A percentile compares a stretch with the other conserved stretches of the same genome.
phyloP scores from a whole-genome alignment of 2,888 invertebrate species.

The Selenia dentaria region DNA sequence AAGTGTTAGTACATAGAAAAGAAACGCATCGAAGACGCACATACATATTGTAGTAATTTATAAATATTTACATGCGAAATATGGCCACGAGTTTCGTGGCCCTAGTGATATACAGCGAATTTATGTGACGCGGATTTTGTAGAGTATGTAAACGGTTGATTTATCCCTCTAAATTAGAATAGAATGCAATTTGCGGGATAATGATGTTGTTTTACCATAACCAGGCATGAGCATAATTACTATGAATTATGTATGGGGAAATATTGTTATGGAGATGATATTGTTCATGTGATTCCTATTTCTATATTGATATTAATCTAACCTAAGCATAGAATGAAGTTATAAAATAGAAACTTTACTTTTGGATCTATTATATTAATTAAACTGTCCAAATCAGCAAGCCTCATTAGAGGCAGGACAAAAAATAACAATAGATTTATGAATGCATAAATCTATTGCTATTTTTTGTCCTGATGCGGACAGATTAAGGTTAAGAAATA shows the following conservation, averaged over 20 bases:
- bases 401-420: too few relatives aligned
- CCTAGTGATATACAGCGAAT: conserved; percentile 26
- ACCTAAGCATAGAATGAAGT: too few relatives aligned
- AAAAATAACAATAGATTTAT: too few relatives aligned
- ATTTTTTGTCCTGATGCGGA: too few relatives aligned
- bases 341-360: too few relatives aligned
- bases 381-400: too few relatives aligned
- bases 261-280: conserved; percentile 1
- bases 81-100: conserved; percentile 18
- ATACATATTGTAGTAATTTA: too few relatives aligned
- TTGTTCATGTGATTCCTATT: conserved; percentile 3
- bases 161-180: conserved; percentile 30
- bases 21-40: too few relatives aligned
- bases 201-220: conserved; percentile 21
- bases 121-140: conserved; percentile 33
- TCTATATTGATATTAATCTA: not conserved
- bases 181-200: conserved; percentile 22
- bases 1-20: too few relatives aligned
- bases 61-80: not conserved
- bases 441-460: too few relatives aligned
- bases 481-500: too few relatives aligned
- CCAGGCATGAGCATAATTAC: conserved; percentile 10
- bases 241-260: conserved; percentile 8
- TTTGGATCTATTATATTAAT: too few relatives aligned
- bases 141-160: conserved; percentile 32